Percentiles rank a stretch among this genome's conserved stretches.
These are phyloP conservation scores for Panthera leo DNA, from an alignment of 2,113 vertebrate species.

Conservation along the genomic window DNA sequence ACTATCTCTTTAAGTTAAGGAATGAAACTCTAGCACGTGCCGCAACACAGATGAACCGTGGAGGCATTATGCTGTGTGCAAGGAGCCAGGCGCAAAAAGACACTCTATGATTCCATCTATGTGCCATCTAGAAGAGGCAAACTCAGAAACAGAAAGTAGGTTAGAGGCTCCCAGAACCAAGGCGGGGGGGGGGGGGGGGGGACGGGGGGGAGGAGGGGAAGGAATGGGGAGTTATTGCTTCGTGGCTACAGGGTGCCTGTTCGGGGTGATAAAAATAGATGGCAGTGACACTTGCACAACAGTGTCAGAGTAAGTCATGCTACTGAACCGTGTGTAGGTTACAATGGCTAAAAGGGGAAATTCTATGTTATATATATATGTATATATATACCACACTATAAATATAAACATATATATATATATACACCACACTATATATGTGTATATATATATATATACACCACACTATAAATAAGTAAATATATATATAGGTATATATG, in stretches of 20 bases:
- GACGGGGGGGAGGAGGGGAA: neutral
- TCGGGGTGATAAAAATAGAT: neutral
- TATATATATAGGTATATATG: no score
- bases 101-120: accelerated
- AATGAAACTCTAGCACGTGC: neutral
- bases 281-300: accelerated
- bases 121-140: neutral
- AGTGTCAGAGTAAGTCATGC: neutral
- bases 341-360: neutral
- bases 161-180: neutral
- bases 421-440: no score
- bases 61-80: neutral
- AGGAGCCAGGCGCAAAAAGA: neutral
- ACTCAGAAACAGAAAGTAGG: neutral
- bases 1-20: neutral
- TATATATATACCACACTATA: neutral
- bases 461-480: neutral
- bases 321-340: neutral
- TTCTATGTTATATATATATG: neutral
- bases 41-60: neutral
- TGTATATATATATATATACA: no score
- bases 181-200: accelerated
- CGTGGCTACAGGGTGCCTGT: neutral
- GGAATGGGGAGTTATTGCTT: no score
- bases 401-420: neutral